Percentiles rank a stretch among this genome's conserved stretches.
Conservation (phyloP, 2,113 vertebrate genomes). For the Anseranas semipalmata region DNA sequence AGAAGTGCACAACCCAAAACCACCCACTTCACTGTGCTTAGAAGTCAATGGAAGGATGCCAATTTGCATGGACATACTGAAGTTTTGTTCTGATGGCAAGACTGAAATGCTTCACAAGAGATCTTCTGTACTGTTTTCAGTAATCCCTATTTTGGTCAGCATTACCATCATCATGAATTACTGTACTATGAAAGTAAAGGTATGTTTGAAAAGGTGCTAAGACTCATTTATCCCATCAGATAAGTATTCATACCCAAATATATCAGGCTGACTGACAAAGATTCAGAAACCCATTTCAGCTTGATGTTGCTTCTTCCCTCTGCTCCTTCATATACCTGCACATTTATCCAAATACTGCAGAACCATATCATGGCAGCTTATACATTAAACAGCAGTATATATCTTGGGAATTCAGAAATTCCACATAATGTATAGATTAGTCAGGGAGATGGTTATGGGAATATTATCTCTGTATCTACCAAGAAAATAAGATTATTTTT, state of each 20-base stretch:
- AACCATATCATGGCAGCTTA: neutral
- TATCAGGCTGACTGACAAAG: neutral
- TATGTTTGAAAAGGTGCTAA: neutral
- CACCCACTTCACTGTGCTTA: neutral
- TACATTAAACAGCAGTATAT: neutral
- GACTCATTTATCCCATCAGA: neutral
- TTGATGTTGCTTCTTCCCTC: neutral
- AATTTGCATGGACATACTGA: neutral
- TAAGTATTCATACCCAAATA: neutral
- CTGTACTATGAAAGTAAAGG: neutral
- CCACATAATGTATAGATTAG: neutral
- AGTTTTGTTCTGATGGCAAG: neutral
- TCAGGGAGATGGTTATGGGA: neutral
- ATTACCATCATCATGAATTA: neutral
- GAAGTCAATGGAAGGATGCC: neutral
- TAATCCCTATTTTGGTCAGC: neutral
- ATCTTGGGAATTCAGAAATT: neutral
- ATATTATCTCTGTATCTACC: neutral
- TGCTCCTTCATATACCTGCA: neutral
- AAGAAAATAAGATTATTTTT: constrained; percentile 4
- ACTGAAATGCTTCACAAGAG: neutral
- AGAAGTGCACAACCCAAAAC: neutral
- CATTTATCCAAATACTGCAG: neutral
- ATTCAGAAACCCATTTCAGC: neutral
- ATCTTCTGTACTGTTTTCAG: neutral